Conservation (phyloP, 2,888 invertebrate genomes). For the Pandemis heparana region DNA sequence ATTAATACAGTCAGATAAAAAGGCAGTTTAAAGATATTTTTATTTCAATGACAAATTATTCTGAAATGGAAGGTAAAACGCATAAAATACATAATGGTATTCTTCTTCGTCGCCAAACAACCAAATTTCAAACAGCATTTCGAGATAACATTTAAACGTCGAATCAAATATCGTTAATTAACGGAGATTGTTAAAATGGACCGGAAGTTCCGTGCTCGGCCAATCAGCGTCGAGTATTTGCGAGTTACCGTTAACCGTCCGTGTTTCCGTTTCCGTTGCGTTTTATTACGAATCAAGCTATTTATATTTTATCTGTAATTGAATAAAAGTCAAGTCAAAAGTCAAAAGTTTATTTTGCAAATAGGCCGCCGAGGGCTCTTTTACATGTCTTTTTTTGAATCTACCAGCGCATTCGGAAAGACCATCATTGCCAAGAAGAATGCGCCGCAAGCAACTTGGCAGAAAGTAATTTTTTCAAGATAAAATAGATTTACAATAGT, state of each 20-base stretch:
- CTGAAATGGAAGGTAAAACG: no score
- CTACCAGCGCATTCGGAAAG: no score
- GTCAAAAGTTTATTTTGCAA: no score
- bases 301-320: not conserved
- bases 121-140: not conserved
- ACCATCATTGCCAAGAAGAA: no score
- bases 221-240: constrained; percentile 11
- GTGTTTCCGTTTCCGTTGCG: not conserved
- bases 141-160: not conserved
- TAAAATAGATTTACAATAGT: no score
- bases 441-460: no score
- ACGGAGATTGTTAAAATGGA: not conserved
- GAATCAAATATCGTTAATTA: constrained; percentile 4
- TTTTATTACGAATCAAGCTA: not conserved
- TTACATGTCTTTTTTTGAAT: no score
- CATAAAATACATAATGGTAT: not conserved
- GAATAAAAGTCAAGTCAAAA: not conserved
- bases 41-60: no score
- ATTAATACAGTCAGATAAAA: no score
- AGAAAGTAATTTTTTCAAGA: no score
- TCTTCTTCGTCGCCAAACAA: not conserved
- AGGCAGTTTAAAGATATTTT: no score
- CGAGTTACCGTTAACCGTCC: constrained; percentile 3
- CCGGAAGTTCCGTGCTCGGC: not conserved
- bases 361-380: no score